Evolutionary conservation across 2,113 vertebrate genomes (phyloP).

Genomic region (Aleadryas rufinucha): DNA sequence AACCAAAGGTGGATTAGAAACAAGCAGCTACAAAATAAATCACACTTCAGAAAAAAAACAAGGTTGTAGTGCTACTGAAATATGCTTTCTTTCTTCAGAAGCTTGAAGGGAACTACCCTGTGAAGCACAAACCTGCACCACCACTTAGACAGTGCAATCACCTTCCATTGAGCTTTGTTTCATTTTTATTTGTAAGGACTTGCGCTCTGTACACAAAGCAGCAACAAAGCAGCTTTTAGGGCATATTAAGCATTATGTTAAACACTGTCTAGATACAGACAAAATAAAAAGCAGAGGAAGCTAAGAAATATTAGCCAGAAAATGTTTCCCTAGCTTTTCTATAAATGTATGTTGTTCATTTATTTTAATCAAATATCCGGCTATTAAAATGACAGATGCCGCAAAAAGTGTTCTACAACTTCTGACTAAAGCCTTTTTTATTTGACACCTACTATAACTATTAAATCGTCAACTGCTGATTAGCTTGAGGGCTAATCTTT

Average conservation of each 20-base stretch:
- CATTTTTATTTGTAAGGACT: background rate
- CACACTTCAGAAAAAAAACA: background rate
- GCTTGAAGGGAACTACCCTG: background rate
- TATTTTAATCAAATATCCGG: background rate
- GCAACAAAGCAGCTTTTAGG: background rate
- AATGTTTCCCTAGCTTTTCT: background rate
- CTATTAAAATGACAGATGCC: background rate
- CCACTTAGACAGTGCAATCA: background rate
- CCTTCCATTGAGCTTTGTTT: background rate
- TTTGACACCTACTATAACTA: slow-evolving; percentile 6
- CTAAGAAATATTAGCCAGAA: background rate
- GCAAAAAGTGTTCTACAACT: background rate
- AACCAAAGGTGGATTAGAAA: background rate
- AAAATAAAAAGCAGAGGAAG: background rate
- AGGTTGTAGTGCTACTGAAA: background rate
- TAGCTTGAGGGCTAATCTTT: slow-evolving; percentile 36
- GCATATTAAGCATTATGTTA: background rate
- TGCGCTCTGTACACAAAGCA: background rate
- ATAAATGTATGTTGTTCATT: background rate
- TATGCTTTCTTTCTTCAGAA: background rate
- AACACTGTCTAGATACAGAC: background rate
- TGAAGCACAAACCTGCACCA: background rate
- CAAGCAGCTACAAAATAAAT: background rate
- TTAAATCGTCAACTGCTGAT: background rate
- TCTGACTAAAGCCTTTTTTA: slow-evolving; percentile 11